A percentile compares a stretch with the other conserved stretches of the same genome.
These are phyloP conservation scores for Varecia variegata DNA, from an alignment of 2,797 vertebrate genomes.

Conservation along the genomic window DNA sequence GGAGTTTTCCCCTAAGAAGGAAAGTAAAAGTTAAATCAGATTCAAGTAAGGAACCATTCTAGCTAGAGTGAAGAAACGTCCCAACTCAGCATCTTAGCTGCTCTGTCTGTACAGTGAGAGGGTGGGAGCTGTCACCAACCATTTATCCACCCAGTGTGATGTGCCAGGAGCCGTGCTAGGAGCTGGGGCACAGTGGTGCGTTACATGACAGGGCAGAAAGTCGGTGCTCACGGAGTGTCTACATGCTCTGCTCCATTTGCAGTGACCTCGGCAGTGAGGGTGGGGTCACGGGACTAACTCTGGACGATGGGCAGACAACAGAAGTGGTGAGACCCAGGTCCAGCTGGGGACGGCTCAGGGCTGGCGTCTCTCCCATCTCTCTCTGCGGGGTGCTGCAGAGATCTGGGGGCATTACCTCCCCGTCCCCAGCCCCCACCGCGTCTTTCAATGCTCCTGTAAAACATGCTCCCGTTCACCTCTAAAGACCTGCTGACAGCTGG, in stretches of 20 bases:
- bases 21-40: background rate
- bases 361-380: background rate
- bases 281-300: background rate
- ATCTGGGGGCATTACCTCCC: background rate
- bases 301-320: background rate
- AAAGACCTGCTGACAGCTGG: background rate
- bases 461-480: background rate
- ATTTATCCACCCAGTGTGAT: background rate
- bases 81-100: background rate
- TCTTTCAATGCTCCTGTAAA: no score
- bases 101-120: background rate
- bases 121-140: background rate
- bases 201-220: background rate
- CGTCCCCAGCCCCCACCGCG: background rate
- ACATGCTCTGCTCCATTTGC: background rate
- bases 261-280: background rate
- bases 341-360: background rate
- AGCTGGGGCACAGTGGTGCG: background rate
- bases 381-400: background rate
- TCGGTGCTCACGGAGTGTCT: no score
- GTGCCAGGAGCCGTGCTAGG: background rate
- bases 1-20: background rate
- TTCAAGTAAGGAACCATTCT: background rate
- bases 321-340: no score
- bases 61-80: background rate